Evolutionary conservation across 2,113 vertebrate species (phyloP).

Genomic region (Pachyramphus minor): DNA sequence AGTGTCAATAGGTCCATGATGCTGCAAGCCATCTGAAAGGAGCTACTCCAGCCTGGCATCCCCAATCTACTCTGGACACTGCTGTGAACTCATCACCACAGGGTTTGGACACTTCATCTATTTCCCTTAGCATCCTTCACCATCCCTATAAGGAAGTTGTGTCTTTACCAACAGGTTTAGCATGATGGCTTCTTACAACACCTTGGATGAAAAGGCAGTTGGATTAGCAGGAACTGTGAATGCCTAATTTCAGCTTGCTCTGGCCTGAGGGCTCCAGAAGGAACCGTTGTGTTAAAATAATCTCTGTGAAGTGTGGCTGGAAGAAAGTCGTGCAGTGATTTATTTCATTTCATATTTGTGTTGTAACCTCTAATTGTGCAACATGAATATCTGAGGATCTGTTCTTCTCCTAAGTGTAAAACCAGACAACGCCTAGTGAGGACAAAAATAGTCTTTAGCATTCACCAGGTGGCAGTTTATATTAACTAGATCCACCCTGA

Average conservation of each 20-base stretch:
- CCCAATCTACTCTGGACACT: background rate
- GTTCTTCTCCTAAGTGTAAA: background rate
- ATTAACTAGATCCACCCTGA: background rate
- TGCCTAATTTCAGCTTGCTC: background rate
- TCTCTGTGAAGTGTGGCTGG: background rate
- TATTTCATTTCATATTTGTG: background rate
- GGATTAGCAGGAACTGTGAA: background rate
- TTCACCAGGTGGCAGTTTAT: conserved; percentile 21
- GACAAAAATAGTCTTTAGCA: background rate
- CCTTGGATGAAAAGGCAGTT: background rate
- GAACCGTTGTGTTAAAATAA: background rate
- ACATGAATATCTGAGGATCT: background rate
- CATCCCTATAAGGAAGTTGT: background rate
- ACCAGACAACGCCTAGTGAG: background rate
- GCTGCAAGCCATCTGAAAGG: background rate
- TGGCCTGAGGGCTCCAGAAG: background rate
- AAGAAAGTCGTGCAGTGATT: background rate
- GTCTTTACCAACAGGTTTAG: background rate
- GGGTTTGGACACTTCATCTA: background rate
- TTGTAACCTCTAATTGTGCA: background rate
- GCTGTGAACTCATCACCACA: background rate
- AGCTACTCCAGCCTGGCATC: background rate
- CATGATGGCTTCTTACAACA: background rate
- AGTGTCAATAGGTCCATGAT: background rate
- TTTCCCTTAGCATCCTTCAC: background rate